Conservation (phyloP, 2,113 vertebrate genomes). For the Crotalus viridis region DNA sequence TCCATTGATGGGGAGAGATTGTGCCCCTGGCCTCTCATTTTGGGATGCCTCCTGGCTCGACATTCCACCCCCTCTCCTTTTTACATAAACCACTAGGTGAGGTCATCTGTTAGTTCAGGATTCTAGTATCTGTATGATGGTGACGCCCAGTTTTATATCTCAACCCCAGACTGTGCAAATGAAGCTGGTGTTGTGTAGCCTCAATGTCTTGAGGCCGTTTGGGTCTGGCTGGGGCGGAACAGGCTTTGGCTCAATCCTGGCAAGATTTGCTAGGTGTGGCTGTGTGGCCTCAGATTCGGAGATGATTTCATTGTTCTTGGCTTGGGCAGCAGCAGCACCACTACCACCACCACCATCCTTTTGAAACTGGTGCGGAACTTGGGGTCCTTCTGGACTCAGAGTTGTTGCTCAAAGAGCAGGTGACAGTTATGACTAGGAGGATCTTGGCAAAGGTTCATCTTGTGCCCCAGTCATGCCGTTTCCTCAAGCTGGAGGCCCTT, state of each 20-base stretch:
- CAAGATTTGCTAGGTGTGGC: not conserved
- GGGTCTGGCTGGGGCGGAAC: not conserved
- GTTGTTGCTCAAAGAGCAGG: too few relatives aligned
- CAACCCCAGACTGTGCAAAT: not conserved
- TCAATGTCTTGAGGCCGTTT: not conserved
- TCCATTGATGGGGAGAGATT: not conserved
- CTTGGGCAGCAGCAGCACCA: not conserved
- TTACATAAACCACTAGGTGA: not conserved
- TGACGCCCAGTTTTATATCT: not conserved
- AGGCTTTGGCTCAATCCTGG: not conserved
- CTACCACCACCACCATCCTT: not conserved
- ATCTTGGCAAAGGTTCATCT: too few relatives aligned
- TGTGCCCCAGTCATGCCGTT: too few relatives aligned
- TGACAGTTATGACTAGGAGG: too few relatives aligned
- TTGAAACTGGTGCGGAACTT: not conserved
- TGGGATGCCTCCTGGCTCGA: not conserved
- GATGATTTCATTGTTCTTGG: not conserved
- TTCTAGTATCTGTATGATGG: not conserved
- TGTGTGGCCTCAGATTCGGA: not conserved
- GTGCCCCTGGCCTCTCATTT: not conserved
- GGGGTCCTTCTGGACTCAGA: too few relatives aligned
- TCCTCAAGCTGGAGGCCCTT: too few relatives aligned
- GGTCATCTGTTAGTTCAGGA: not conserved
- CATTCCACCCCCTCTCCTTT: not conserved
- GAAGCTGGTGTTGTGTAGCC: not conserved